Base-by-base conservation (phyloP, 1,140 invertebrate species). In the Saccostrea glomerata region DNA sequence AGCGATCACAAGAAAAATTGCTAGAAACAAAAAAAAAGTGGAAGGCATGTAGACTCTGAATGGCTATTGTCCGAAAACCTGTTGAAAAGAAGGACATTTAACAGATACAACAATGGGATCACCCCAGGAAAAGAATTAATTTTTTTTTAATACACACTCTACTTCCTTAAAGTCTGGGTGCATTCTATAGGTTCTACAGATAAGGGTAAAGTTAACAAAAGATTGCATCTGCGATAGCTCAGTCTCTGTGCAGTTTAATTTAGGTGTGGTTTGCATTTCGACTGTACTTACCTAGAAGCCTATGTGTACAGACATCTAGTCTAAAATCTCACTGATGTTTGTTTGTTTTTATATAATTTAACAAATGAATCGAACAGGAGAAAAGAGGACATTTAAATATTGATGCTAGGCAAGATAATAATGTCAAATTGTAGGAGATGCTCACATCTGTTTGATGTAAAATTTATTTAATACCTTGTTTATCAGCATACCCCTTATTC, bases 81-180 rank as follows among this genome's bases (percentile, higher is more conserved):
- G 25, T 36, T 30, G 25, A 36, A 15, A 30, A 77, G 25, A 77
- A 25, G 23, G 70, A 77, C 30, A 77, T 77, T 77, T 77, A 77
- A 77, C 25, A 77, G 7, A 3, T 13, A 13, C 70, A 77, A 77
- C 70, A 77, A 77, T 77, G 15, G 25, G 70, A 17, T 77, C 70
- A 30, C 25, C 25, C 70, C 23, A 77, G 23, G 70, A 36, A 36
- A 77, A 77, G 30, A 77, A 15, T 15, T 36, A 15, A 25, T 36
- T 77, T 77, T 25, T 36, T 66, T 77, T 77, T 63, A 63, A 63
- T 63, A 63, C 70, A 77, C 70, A 77, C 70, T 77, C 25, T 77
- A 30, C 15, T 36, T 15, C 70, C 25, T 36, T 77, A 36, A 13
- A 77, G 11, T 20, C 5, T 63, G 6, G 17, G 58, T 63, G 58